phyloP scores from a whole-genome alignment of 2,113 vertebrate genomes.

The Alaudala cheleensis region DNA sequence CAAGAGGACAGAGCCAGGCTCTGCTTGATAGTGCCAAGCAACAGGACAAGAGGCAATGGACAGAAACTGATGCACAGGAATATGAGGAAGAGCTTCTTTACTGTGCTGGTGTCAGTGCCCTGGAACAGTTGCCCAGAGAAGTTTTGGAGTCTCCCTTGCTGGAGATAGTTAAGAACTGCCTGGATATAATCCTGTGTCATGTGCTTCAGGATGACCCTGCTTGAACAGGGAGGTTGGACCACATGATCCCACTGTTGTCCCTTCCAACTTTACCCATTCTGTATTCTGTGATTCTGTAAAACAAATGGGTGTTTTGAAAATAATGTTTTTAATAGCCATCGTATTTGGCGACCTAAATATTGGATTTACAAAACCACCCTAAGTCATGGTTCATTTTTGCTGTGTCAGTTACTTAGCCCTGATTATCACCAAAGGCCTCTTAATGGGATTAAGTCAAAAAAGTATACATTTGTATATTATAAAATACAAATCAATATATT shows the following conservation, averaged over 20 bases:
- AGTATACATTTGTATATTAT: background rate
- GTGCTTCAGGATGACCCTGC: background rate
- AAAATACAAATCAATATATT: background rate
- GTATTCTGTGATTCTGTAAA: background rate
- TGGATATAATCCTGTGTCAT: background rate
- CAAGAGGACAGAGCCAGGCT: background rate
- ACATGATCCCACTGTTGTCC: background rate
- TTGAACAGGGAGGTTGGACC: background rate
- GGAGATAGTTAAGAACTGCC: background rate
- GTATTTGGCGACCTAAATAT: background rate
- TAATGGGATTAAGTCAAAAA: background rate
- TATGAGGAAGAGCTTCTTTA: background rate
- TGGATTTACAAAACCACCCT: background rate
- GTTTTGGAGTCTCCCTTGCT: accelerated
- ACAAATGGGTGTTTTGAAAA: background rate
- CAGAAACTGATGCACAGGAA: background rate
- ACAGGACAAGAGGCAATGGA: background rate
- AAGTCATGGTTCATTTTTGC: background rate
- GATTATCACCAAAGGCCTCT: background rate
- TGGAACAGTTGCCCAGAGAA: background rate
- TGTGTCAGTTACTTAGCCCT: background rate
- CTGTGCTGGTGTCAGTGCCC: background rate
- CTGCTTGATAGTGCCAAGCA: accelerated
- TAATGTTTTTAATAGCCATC: background rate
- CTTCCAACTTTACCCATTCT: background rate